These are phyloP conservation scores for Ernsta delagoae DNA, from an alignment of 2,888 invertebrate genomes.

Conservation along the genomic window DNA sequence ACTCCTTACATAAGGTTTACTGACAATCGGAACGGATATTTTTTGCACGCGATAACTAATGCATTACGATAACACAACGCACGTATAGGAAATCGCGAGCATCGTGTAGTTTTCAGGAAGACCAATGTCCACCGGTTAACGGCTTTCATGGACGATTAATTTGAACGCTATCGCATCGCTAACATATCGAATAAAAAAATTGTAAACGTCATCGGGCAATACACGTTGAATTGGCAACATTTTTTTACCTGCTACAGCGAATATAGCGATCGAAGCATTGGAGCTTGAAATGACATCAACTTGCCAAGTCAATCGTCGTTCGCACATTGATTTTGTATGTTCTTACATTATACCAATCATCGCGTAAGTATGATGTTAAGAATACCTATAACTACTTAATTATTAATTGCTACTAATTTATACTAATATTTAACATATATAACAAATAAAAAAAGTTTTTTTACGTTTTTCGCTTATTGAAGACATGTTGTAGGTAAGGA, in stretches of 20 bases:
- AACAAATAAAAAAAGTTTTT: too few species aligned
- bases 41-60: slow-evolving; percentile 15
- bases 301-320: slow-evolving; percentile 15
- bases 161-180: slow-evolving; percentile 32
- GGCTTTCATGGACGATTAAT: slow-evolving; percentile 35
- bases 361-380: too few species aligned
- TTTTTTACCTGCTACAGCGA: slow-evolving; percentile 21
- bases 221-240: slow-evolving; percentile 36
- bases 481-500: too few species aligned
- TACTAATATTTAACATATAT: too few species aligned
- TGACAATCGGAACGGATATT: slow-evolving; percentile 27
- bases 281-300: slow-evolving; percentile 38
- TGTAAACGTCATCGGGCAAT: slow-evolving; percentile 34
- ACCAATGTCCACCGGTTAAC: slow-evolving; percentile 24
- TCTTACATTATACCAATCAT: too few species aligned
- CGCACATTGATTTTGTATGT: slow-evolving; percentile 18
- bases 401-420: too few species aligned
- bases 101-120: slow-evolving; percentile 32
- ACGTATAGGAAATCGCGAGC: slow-evolving; percentile 34
- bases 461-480: too few species aligned
- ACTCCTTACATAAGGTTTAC: neutral
- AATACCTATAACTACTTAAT: too few species aligned
- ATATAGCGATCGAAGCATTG: slow-evolving; percentile 18
- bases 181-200: slow-evolving; percentile 20
- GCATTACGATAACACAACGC: slow-evolving; percentile 9